Base-by-base conservation (phyloP, 2,113 vertebrate species). In the Scortum barcoo region DNA sequence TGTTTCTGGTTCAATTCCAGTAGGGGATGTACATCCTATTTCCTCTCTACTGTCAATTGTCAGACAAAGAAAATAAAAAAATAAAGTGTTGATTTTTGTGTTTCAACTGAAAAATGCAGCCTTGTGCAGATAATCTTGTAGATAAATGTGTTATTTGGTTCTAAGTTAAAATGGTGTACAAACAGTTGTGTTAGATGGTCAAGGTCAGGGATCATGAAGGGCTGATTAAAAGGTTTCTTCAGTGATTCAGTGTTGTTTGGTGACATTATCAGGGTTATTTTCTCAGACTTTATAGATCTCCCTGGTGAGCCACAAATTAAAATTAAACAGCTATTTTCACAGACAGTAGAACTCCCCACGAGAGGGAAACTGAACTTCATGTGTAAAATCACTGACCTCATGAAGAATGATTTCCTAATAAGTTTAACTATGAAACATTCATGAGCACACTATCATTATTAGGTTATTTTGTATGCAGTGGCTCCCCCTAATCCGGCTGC, bases 391-490 rank as follows among this genome's bases (percentile, higher is more conserved):
- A 10, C 2, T 42, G n/a, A 26, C 8, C 33, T 12, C 30, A 51
- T 44, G 61, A 36, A 61, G 33, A 28, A n/a, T 33, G 44, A 66
- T 46, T 78, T 60, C 13, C 19, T 40, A 57, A 68, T 50, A 71
- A 70, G 9, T 62, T 74, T 26, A 48, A 58, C 50, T 63, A 51
- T 75, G 73, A 70, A 71, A 57, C 36, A 28, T 74, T 85, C 20
- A 61, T 30, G 51, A 60, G 51, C 62, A 56, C 28, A 60, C 33
- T 42, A 9, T 57, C 60, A 10, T 42, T 76, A n/a, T 62, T n/a
- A 71, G 22, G 22, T 58, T 68, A 50, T 75, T 86, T 73, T 82
- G 30, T 70, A 28, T 65, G 72, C 80, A 67, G 26, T 26, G 6
- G 0, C 33, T 51, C 54, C 3, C 3, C 22, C 30, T 58, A 68